These are phyloP conservation scores for Solea senegalensis DNA, from an alignment of 2,113 vertebrate species.

Conservation along the genomic window DNA sequence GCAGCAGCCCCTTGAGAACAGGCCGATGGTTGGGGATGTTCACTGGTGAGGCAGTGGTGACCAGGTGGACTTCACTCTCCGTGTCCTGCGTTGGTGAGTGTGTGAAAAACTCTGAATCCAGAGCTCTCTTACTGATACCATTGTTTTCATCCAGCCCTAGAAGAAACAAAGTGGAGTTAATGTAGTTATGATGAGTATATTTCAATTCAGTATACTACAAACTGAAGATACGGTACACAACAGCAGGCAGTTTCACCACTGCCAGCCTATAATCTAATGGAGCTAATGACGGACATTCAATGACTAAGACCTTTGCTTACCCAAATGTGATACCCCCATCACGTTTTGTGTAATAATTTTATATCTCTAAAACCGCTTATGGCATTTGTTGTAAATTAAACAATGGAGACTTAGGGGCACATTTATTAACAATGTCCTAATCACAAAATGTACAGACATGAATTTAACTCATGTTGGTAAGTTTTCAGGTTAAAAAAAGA, in stretches of 20 bases:
- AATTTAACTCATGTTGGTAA: no score
- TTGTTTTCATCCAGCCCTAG: constrained; percentile 42
- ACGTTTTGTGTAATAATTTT: no score
- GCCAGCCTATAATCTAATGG: constrained; percentile 42
- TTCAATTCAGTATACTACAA: constrained; percentile 26
- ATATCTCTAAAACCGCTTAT: no score
- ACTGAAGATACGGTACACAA: constrained; percentile 7
- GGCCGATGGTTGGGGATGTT: constrained; percentile 89
- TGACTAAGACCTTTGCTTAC: no score
- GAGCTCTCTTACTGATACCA: constrained; percentile 35
- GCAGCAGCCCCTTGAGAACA: constrained; percentile 84
- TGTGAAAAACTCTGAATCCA: constrained; percentile 32
- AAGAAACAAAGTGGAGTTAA: constrained; percentile 11
- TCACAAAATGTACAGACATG: no score
- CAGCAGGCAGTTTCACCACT: constrained; percentile 15
- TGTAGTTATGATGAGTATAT: constrained; percentile 17
- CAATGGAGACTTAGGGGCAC: no score
- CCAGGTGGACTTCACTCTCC: constrained; percentile 80
- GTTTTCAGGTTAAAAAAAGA: no score
- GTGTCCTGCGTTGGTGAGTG: constrained; percentile 60
- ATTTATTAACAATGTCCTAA: no score
- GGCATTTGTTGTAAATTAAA: no score
- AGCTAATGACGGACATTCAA: no score
- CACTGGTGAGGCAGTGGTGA: constrained; percentile 85
- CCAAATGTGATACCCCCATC: no score